Percentiles rank a stretch among this genome's conserved stretches.
These are phyloP conservation scores for Panthera leo DNA, from an alignment of 2,113 vertebrate species.

Conservation along the genomic window DNA sequence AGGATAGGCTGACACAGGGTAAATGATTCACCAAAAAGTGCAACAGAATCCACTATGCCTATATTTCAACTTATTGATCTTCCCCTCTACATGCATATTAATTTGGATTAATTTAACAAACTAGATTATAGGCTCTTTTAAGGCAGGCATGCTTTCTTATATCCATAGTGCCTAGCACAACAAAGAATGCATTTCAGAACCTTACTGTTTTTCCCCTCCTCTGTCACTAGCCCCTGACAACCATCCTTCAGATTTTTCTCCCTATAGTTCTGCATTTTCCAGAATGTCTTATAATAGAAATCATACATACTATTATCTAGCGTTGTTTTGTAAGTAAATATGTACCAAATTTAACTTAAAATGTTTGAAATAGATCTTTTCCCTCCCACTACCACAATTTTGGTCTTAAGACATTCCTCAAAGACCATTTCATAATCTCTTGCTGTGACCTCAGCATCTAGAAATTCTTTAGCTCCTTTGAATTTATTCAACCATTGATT, in stretches of 20 bases:
- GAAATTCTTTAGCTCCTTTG: neutral
- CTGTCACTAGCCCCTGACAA: neutral
- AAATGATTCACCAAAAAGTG: neutral
- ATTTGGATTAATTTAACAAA: neutral
- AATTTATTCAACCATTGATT: neutral
- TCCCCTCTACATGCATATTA: neutral
- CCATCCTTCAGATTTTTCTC: neutral
- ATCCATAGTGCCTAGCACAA: neutral
- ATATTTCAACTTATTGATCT: neutral
- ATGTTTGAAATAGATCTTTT: neutral
- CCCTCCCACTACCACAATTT: neutral
- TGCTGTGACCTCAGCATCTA: neutral
- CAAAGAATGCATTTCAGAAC: neutral
- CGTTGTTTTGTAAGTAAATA: neutral
- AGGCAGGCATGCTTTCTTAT: neutral
- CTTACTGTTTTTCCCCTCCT: neutral
- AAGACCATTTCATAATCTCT: neutral
- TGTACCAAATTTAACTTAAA: neutral
- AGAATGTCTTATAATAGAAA: neutral
- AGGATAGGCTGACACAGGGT: neutral
- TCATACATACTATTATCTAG: neutral
- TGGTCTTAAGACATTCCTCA: neutral
- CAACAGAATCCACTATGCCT: neutral
- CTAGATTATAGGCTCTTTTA: neutral
- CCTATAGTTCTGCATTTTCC: neutral